Conservation (phyloP, 1,140 invertebrate species). For the Bombus waltoni region DNA sequence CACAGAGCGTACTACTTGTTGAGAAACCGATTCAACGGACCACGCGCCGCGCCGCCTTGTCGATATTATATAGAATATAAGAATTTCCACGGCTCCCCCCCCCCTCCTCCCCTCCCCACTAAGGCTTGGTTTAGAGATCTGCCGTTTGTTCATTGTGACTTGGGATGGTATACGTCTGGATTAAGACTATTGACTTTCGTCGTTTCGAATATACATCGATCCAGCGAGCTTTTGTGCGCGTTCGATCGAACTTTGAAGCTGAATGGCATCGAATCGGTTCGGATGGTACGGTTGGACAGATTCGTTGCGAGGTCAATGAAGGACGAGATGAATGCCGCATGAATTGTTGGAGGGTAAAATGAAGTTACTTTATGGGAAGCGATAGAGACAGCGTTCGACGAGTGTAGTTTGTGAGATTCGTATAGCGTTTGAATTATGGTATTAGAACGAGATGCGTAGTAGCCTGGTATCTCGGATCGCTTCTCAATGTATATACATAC, state of each 20-base stretch:
- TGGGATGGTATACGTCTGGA: background rate
- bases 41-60: background rate
- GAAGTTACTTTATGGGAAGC: background rate
- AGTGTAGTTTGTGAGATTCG: background rate
- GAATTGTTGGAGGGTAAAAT: background rate
- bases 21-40: conserved; percentile 48
- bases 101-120: too few species aligned
- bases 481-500: background rate
- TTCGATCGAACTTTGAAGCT: background rate
- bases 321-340: background rate
- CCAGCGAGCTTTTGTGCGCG: background rate
- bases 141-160: conserved; percentile 39
- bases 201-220: conserved; percentile 4
- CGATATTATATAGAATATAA: conserved; percentile 55
- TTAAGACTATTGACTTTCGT: conserved; percentile 27
- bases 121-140: background rate
- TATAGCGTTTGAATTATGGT: background rate
- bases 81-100: conserved; percentile 44
- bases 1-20: conserved; percentile 41
- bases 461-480: background rate
- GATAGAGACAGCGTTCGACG: background rate
- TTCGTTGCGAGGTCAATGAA: background rate
- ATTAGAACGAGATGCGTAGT: background rate
- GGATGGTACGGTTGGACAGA: conserved; percentile 2
- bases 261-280: background rate